Evolutionary conservation across 2,113 vertebrate genomes (phyloP).

Genomic region (Catharus fuscescens): DNA sequence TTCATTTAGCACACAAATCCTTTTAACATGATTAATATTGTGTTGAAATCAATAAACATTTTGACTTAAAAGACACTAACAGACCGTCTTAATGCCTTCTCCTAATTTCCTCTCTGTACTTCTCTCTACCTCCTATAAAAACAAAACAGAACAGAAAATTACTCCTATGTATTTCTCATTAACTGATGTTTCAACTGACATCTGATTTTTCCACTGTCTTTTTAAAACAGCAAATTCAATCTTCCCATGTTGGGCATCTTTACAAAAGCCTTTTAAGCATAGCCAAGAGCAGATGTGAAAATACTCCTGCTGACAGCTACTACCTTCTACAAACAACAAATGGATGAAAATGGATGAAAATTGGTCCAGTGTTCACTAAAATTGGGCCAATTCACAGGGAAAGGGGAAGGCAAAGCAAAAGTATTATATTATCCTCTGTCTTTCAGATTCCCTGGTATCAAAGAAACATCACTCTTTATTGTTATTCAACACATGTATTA

Average conservation of each 20-base stretch:
- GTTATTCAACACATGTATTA: background rate
- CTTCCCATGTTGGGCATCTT: background rate
- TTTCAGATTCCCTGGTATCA: background rate
- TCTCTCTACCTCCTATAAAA: background rate
- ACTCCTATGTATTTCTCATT: background rate
- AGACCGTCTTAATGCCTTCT: background rate
- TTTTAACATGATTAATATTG: background rate
- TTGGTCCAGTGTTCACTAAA: background rate
- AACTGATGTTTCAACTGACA: background rate
- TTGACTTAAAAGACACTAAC: background rate
- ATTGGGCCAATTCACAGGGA: background rate
- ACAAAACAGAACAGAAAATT: background rate
- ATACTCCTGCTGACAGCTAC: background rate
- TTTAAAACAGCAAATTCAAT: background rate
- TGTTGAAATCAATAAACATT: background rate
- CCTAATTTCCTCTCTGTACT: background rate
- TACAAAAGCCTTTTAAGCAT: background rate
- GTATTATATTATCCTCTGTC: background rate
- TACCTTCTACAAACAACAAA: background rate
- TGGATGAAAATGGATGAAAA: background rate
- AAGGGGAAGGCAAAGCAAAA: background rate
- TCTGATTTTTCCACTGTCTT: background rate
- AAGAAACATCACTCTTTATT: background rate
- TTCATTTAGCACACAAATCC: background rate
- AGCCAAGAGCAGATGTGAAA: background rate